These are phyloP conservation scores for Eulemur albifrons DNA, from an alignment of 2,797 vertebrate genomes.

Conservation along the genomic window DNA sequence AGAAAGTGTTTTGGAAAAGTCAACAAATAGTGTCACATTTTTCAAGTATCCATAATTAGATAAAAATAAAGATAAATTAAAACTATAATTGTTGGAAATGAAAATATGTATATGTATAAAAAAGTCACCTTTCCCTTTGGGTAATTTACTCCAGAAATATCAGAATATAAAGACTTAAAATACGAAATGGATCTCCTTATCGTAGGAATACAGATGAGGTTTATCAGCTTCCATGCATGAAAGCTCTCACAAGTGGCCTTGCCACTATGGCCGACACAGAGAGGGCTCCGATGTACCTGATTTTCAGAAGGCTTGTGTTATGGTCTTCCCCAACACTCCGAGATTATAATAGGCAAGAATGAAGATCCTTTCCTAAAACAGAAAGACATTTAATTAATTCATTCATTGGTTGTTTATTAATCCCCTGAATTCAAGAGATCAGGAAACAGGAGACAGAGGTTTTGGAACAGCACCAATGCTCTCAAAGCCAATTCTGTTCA, in stretches of 20 bases:
- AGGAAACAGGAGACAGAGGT: background rate
- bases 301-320: background rate
- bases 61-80: background rate
- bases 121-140: background rate
- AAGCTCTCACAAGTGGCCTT: background rate
- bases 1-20: constrained; percentile 10
- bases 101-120: background rate
- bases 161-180: background rate
- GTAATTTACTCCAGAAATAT: background rate
- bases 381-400: background rate
- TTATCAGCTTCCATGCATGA: background rate
- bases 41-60: background rate
- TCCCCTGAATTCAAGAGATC: background rate
- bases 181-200: background rate
- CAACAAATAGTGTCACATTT: background rate
- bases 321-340: background rate
- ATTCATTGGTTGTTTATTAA: background rate
- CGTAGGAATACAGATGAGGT: background rate
- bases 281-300: too few relatives aligned
- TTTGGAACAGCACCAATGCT: background rate
- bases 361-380: background rate
- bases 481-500: background rate
- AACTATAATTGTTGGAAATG: background rate
- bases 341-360: background rate
- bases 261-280: background rate